Percentiles rank a stretch among this genome's conserved stretches.
Evolutionary conservation across 2,888 invertebrate species (phyloP).

Genomic region (Glaucopsyche alexis): DNA sequence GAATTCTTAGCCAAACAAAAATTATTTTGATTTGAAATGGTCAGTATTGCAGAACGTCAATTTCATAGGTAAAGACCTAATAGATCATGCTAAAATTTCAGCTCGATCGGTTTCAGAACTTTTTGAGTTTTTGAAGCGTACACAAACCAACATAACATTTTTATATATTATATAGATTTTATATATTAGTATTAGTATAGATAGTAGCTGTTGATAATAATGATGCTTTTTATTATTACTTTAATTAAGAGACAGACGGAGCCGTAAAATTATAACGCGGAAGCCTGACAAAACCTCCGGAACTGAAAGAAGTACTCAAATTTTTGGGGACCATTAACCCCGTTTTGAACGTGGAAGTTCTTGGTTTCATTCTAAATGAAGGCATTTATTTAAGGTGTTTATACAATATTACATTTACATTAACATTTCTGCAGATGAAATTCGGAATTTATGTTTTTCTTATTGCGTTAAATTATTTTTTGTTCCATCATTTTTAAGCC

Average conservation of each 20-base stretch:
- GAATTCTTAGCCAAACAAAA: too few relatives aligned
- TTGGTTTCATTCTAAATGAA: constrained; percentile 19
- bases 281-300: not conserved
- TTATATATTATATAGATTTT: too few relatives aligned
- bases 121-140: too few relatives aligned
- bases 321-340: constrained; percentile 14
- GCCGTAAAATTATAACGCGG: not conserved
- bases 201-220: too few relatives aligned
- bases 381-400: constrained; percentile 23
- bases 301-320: constrained; percentile 13
- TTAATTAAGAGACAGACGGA: constrained; percentile 10
- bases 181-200: too few relatives aligned
- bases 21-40: too few relatives aligned
- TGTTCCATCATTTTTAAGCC: not conserved
- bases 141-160: too few relatives aligned
- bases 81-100: too few relatives aligned
- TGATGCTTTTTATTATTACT: not conserved
- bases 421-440: not conserved
- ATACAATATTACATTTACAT: constrained; percentile 12
- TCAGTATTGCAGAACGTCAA: too few relatives aligned
- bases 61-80: too few relatives aligned
- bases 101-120: too few relatives aligned
- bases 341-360: not conserved
- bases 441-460: constrained; percentile 3
- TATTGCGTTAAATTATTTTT: not conserved